Conservation (phyloP, 2,888 invertebrate genomes). For the Epirrhoe alternata region DNA sequence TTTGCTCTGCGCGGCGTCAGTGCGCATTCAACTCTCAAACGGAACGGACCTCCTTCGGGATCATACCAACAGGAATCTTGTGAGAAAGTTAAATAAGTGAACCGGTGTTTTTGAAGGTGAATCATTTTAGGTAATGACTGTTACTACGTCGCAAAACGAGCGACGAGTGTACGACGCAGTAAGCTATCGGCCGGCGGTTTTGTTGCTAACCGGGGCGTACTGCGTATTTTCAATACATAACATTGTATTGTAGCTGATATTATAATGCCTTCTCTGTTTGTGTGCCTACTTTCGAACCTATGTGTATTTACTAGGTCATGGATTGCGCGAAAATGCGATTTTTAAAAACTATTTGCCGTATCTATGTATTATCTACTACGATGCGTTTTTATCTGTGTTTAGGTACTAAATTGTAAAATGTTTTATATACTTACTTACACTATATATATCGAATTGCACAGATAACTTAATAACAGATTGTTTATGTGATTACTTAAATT, state of each 20-base stretch:
- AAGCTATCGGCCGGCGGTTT: constrained; percentile 69
- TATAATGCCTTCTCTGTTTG: background rate
- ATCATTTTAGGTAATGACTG: constrained; percentile 71
- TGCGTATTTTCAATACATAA: constrained; percentile 64
- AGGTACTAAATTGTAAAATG: no score
- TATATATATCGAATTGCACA: no score
- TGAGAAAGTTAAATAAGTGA: background rate
- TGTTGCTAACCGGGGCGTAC: constrained; percentile 77
- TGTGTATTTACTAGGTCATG: constrained; percentile 49
- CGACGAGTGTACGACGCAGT: constrained; percentile 71
- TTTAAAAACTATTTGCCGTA: background rate
- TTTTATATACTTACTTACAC: no score
- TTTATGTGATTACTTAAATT: background rate
- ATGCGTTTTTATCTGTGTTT: background rate
- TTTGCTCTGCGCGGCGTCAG: constrained; percentile 59
- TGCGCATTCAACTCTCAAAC: constrained; percentile 66
- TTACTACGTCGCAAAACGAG: constrained; percentile 74
- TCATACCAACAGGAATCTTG: constrained; percentile 49
- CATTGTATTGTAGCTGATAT: constrained; percentile 51
- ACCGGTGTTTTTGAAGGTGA: constrained; percentile 41
- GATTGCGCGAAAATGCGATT: constrained; percentile 20
- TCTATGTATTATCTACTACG: background rate
- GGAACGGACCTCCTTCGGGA: constrained; percentile 53
- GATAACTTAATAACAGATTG: background rate
- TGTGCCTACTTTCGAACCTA: constrained; percentile 12